Percentiles rank a stretch among this genome's conserved stretches.
Evolutionary conservation across 2,888 invertebrate species (phyloP).

Genomic region (Flexamia atlantica): DNA sequence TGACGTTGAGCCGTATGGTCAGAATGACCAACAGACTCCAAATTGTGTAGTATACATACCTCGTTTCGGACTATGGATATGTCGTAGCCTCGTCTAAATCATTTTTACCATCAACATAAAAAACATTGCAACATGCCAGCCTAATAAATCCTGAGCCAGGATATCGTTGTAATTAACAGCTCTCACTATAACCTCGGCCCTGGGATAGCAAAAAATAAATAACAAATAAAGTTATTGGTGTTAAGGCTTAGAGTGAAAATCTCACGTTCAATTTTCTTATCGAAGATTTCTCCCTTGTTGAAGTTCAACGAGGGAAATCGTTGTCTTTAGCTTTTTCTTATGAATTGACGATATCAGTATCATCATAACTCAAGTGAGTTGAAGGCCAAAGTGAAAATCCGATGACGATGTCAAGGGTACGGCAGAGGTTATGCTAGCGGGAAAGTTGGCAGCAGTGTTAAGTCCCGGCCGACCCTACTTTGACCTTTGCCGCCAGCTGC

Average conservation of each 20-base stretch:
- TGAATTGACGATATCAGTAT: background rate
- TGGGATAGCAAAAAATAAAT: too few relatives aligned
- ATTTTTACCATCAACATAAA: too few relatives aligned
- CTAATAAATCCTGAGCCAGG: too few relatives aligned
- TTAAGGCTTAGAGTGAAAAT: background rate
- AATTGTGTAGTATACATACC: too few relatives aligned
- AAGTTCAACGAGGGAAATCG: constrained; percentile 10
- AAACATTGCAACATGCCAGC: too few relatives aligned
- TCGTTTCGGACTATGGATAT: too few relatives aligned
- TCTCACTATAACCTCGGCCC: too few relatives aligned
- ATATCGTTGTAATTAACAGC: too few relatives aligned
- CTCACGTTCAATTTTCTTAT: background rate
- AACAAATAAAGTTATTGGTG: too few relatives aligned
- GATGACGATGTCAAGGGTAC: constrained; percentile 23
- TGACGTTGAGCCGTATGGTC: too few relatives aligned
- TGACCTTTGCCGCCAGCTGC: constrained; percentile 13
- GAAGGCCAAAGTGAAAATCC: constrained; percentile 36
- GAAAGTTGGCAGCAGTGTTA: background rate
- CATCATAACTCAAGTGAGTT: background rate
- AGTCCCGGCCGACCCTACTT: constrained; percentile 14
- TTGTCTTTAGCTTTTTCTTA: constrained; percentile 3
- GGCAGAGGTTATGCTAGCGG: background rate
- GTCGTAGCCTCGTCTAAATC: too few relatives aligned
- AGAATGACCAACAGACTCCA: too few relatives aligned
- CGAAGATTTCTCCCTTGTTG: background rate